These are phyloP conservation scores for Melinopterus prodromus DNA, from an alignment of 2,888 invertebrate genomes.

Conservation along the genomic window DNA sequence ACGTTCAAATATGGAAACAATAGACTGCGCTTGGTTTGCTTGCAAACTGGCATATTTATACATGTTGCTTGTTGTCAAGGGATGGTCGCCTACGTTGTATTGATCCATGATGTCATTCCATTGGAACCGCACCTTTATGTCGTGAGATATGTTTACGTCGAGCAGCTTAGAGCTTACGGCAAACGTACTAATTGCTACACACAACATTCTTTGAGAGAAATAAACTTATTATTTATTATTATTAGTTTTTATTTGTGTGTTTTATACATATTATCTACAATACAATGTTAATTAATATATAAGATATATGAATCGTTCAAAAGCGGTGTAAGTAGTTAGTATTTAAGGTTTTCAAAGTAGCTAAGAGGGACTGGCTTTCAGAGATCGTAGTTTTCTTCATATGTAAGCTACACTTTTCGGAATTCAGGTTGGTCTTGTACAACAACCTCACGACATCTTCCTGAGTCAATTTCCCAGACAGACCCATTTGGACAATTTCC, in stretches of 20 bases:
- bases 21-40: neutral
- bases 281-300: no score
- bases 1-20: neutral
- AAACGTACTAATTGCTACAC: no score
- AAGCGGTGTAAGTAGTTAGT: no score
- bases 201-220: no score
- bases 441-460: conserved; percentile 54
- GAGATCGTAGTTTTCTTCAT: no score
- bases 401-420: conserved; percentile 16
- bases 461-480: conserved; percentile 61
- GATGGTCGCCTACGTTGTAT: neutral
- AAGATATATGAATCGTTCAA: no score
- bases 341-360: no score
- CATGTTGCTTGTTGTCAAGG: neutral
- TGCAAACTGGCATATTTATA: neutral
- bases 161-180: no score
- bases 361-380: no score
- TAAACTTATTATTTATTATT: no score
- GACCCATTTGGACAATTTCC: conserved; percentile 58
- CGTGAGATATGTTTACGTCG: neutral
- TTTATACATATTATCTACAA: no score
- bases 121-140: neutral
- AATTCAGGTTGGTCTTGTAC: conserved; percentile 42
- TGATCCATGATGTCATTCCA: conserved; percentile 4
- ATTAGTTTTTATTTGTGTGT: no score